Base-by-base conservation (phyloP, 1,140 invertebrate species). In the Anagrus nilaparvatae region DNA sequence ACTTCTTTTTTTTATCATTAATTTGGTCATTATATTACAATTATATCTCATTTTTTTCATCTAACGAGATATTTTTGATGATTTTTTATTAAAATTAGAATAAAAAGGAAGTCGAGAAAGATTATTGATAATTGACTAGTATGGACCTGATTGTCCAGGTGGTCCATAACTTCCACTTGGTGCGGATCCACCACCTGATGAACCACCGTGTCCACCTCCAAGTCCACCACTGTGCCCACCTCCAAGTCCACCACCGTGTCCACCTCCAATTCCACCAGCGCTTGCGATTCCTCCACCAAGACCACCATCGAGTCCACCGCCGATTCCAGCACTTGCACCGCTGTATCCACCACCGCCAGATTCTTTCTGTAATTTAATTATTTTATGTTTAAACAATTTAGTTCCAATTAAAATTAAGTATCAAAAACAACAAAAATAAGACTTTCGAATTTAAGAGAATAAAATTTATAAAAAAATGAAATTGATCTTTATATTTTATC, bases 81-180 rank as follows among this genome's bases (percentile, higher is more conserved):
- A n/a, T n/a, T n/a, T n/a, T n/a, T n/a, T n/a, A n/a, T n/a, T n/a
- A n/a, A n/a, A n/a, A n/a, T n/a, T n/a, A n/a, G n/a, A n/a, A n/a
- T n/a, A n/a, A n/a, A n/a, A n/a, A n/a, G n/a, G n/a, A n/a, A n/a
- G n/a, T n/a, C n/a, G n/a, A n/a, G n/a, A n/a, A n/a, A n/a, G n/a
- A n/a, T n/a, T n/a, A n/a, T n/a, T 45, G 52, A 52, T 43, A 53
- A 58, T 61, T 68, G 65, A 68, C 65, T 68, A 68, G 65, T 68
- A 69, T 43, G 65, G 65, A 40, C 66, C 66, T 41, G 63, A 69
- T 47, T 44, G 56, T 44, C 77, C 75, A 37, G 77, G 78, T 23
- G 76, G 65, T 45, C 78, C 77, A 63, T 81, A 81, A 60, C 63
- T 76, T 45, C 70, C 63, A 55, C 74, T 77, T 34, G 75, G 74